Base-by-base conservation (phyloP, 1,140 invertebrate genomes). In the Aphaenogaster ashmeadi region DNA sequence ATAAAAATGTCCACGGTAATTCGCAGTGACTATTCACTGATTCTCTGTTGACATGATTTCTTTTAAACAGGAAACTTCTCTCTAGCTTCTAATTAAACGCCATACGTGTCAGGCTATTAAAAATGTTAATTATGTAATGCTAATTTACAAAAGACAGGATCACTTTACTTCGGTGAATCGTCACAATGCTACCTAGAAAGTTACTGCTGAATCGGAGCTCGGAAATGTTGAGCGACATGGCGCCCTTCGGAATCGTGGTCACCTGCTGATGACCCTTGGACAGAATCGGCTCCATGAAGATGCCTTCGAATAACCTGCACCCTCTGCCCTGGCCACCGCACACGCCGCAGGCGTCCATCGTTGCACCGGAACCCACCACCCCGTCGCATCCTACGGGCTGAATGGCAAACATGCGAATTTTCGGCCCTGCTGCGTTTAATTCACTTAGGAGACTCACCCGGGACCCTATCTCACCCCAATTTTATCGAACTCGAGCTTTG, bases 171-270 rank as follows among this genome's bases (percentile, higher is more conserved):
- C 18, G 38, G 44, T 50, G 5, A 15, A 62, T 93, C 88, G 92
- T 52, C 96, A 0, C 27, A 50, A 56, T 6, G 72, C 4, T 95
- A 99, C 98, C 98, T 91, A 99, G 96, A 94, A 98, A 98, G 95
- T 99, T 99, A 71, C 97, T 97, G 91, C 97, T 98, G 90, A 97
- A 96, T 78, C 97, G 97, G 54, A 98, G 95, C 95, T 99, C 98
- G 15, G 98, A 98, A 92, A 99, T 97, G 92, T 98, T 98, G 87
- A 99, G 97, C 88, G 98, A 97, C 94, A 98, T 99, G 1, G 98
- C 98, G 33, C 98, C 98, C 66, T 96, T 96, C 3, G 99, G 99
- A 58, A 99, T 97, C 38, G 97, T 97, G 2, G 98, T 97, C 41
- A 99, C 97, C 81, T 98, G 96, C 67, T 98, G 98, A 96, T 99